Evolutionary conservation across 1,140 invertebrate genomes (phyloP).

Genomic region (Ceratina japonica): DNA sequence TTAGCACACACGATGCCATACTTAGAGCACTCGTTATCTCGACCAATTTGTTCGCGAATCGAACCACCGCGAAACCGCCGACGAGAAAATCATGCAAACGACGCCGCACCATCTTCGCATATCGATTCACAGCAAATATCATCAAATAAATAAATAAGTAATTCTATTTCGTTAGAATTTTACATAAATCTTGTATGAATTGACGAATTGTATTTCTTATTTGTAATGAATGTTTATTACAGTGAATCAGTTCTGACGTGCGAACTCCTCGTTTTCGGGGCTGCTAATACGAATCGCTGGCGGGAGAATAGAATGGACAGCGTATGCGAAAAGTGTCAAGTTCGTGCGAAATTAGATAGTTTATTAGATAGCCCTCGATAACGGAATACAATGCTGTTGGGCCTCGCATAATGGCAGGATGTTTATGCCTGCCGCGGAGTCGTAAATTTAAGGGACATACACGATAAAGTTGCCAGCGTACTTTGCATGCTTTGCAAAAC

Average conservation of each 20-base stretch:
- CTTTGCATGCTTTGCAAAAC: conserved; percentile 32
- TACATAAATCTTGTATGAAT: too few species aligned
- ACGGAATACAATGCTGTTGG: conserved; percentile 36
- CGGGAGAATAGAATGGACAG: neutral
- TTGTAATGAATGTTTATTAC: neutral
- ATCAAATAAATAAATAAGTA: too few species aligned
- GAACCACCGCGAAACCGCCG: neutral
- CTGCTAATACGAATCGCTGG: neutral
- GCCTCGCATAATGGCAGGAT: conserved; percentile 47
- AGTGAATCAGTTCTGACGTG: neutral
- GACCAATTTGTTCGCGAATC: conserved; percentile 24
- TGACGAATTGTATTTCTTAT: too few species aligned
- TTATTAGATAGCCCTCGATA: conserved; percentile 44
- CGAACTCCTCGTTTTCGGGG: neutral
- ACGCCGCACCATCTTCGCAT: neutral
- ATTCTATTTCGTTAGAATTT: too few species aligned
- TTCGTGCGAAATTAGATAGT: conserved; percentile 50
- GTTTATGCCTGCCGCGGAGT: conserved; percentile 47
- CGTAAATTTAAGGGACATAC: conserved; percentile 54
- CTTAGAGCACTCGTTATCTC: conserved; percentile 16
- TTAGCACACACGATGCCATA: neutral
- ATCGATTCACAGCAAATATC: neutral
- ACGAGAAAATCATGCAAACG: neutral
- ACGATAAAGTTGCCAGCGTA: conserved; percentile 41
- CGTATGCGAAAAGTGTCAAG: conserved; percentile 44